Conservation (phyloP, 1,140 invertebrate genomes). For the Drosophila asahinai region DNA sequence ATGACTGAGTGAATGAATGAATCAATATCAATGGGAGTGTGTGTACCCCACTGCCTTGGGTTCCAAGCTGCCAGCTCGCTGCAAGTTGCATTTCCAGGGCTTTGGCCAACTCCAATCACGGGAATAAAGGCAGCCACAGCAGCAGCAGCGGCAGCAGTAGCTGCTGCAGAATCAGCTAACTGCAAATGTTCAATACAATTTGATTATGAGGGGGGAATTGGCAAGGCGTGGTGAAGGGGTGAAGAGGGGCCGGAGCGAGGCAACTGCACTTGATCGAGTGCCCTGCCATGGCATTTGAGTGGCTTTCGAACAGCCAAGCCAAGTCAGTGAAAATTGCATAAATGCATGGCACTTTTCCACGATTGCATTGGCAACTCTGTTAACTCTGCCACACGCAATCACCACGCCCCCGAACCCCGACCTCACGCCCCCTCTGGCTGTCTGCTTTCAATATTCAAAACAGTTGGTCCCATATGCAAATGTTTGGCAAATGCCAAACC, state of each 20-base stretch:
- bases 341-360: constrained; percentile 81
- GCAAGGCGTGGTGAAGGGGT: background rate
- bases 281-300: constrained; percentile 79
- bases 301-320: constrained; percentile 71
- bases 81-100: constrained; percentile 49
- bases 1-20: constrained; percentile 54
- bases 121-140: constrained; percentile 66
- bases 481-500: constrained; percentile 63
- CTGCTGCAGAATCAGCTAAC: constrained; percentile 71
- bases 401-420: background rate
- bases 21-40: constrained; percentile 37
- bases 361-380: constrained; percentile 66
- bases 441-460: constrained; percentile 81
- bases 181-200: constrained; percentile 82
- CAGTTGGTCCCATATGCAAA: constrained; percentile 76
- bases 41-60: constrained; percentile 30
- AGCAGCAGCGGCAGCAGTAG: constrained; percentile 1
- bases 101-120: constrained; percentile 74
- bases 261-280: constrained; percentile 77
- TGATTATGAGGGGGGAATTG: constrained; percentile 63
- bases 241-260: background rate
- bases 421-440: constrained; percentile 20
- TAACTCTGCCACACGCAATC: constrained; percentile 37
- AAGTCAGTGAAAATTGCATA: constrained; percentile 79
- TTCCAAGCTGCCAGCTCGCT: background rate